Percentiles rank a stretch among this genome's conserved stretches.
Evolutionary conservation across 2,888 invertebrate genomes (phyloP).

Genomic region (Octonoba sinensis): DNA sequence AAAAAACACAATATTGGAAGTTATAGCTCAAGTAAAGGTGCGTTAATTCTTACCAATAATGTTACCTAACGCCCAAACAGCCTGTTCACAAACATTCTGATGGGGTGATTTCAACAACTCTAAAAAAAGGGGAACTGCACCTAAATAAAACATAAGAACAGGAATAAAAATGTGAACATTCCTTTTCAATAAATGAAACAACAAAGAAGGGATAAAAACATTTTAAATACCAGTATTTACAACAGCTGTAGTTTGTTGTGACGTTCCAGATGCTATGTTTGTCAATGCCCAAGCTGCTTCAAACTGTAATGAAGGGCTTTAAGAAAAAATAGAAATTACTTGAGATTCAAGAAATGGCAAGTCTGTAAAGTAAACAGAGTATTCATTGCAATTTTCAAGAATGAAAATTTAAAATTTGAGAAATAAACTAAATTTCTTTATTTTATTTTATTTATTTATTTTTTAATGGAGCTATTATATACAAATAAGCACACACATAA

Average conservation of each 20-base stretch:
- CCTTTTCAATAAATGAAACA: background rate
- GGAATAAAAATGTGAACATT: background rate
- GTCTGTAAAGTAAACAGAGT: too few relatives aligned
- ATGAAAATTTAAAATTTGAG: too few relatives aligned
- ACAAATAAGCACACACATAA: too few relatives aligned
- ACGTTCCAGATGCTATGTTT: constrained; percentile 95
- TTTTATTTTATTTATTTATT: too few relatives aligned
- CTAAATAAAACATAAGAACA: constrained; percentile 70
- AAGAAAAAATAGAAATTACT: constrained; percentile 38
- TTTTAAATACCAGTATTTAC: constrained; percentile 77
- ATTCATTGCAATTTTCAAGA: too few relatives aligned
- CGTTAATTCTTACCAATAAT: constrained; percentile 64
- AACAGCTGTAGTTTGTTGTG: constrained; percentile 90
- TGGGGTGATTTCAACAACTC: constrained; percentile 91
- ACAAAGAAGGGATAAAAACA: background rate
- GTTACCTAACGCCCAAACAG: constrained; percentile 91
- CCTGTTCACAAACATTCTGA: constrained; percentile 98
- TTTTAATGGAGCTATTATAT: too few relatives aligned
- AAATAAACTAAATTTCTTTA: too few relatives aligned
- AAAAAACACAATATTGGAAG: too few relatives aligned
- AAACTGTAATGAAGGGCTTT: constrained; percentile 86
- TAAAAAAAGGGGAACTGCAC: constrained; percentile 95
- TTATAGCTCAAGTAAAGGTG: too few relatives aligned
- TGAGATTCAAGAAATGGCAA: background rate
- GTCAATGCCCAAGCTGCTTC: constrained; percentile 98